phyloP scores from a whole-genome alignment of 2,113 vertebrate species.

The Oriolus oriolus region DNA sequence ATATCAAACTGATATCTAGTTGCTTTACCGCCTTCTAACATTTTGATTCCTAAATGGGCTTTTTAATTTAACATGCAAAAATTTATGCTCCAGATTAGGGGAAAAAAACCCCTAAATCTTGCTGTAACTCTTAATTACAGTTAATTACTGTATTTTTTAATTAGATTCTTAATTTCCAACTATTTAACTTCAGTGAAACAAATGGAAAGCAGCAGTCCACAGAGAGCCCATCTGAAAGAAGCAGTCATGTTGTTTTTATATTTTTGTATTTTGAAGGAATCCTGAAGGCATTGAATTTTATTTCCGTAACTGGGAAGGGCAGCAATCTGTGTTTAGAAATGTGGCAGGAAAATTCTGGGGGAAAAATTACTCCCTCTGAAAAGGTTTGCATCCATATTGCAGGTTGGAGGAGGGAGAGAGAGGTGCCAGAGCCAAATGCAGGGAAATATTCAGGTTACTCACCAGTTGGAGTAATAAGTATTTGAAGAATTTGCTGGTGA shows the following conservation, averaged over 20 bases:
- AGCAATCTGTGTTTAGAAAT: not conserved
- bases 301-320: not conserved
- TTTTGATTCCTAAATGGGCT: not conserved
- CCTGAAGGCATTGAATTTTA: not conserved
- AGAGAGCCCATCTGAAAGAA: not conserved
- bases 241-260: not conserved
- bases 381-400: not conserved
- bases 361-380: not conserved
- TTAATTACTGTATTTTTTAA: conserved; percentile 39
- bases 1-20: not conserved
- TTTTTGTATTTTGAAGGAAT: not conserved
- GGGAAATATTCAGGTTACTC: not conserved
- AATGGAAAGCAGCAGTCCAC: not conserved
- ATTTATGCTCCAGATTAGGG: not conserved
- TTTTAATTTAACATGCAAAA: conserved; percentile 9
- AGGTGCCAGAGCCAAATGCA: fast-evolving
- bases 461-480: not conserved
- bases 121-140: conserved; percentile 10
- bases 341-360: not conserved
- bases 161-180: conserved; percentile 30
- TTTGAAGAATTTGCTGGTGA: not conserved
- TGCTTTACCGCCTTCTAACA: not conserved
- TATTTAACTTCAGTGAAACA: not conserved
- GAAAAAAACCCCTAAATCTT: not conserved
- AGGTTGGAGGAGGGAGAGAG: not conserved